Conservation (phyloP, 2,797 vertebrate genomes). For the Lemur catta region DNA sequence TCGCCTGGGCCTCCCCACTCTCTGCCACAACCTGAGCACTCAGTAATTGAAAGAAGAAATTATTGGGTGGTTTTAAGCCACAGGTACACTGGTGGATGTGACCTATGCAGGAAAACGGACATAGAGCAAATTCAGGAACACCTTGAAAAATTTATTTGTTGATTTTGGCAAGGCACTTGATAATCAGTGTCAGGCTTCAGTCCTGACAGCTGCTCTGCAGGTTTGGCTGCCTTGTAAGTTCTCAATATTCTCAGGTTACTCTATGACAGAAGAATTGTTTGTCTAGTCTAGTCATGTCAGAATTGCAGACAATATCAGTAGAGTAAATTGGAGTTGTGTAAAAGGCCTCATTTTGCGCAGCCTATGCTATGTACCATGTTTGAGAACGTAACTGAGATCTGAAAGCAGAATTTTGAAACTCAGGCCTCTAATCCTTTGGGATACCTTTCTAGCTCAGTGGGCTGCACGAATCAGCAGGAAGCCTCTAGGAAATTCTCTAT, state of each 20-base stretch:
- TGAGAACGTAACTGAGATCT: neutral
- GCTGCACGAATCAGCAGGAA: neutral
- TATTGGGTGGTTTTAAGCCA: neutral
- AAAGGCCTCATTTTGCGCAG: neutral
- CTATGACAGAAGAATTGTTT: conserved; percentile 27
- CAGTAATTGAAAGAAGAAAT: neutral
- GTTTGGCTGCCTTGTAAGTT: conserved; percentile 54
- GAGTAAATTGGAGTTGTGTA: neutral
- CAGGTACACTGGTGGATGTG: neutral
- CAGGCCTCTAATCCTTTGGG: neutral
- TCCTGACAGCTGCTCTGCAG: conserved; percentile 38
- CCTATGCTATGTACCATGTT: neutral
- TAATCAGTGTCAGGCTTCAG: conserved; percentile 36
- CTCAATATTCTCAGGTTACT: conserved; percentile 43
- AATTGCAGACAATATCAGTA: neutral
- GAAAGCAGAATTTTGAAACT: neutral
- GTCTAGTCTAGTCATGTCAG: conserved; percentile 30
- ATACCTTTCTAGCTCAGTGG: neutral
- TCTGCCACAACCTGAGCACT: neutral
- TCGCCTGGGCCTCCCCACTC: neutral
- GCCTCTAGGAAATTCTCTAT: neutral
- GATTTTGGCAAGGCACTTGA: conserved; percentile 52
- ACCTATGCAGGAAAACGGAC: neutral
- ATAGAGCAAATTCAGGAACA: conserved; percentile 29
- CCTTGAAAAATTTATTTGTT: conserved; percentile 50